A percentile compares a stretch with the other conserved stretches of the same genome.
phyloP scores from a whole-genome alignment of 2,888 invertebrate species.

The Dendrolimus pini region DNA sequence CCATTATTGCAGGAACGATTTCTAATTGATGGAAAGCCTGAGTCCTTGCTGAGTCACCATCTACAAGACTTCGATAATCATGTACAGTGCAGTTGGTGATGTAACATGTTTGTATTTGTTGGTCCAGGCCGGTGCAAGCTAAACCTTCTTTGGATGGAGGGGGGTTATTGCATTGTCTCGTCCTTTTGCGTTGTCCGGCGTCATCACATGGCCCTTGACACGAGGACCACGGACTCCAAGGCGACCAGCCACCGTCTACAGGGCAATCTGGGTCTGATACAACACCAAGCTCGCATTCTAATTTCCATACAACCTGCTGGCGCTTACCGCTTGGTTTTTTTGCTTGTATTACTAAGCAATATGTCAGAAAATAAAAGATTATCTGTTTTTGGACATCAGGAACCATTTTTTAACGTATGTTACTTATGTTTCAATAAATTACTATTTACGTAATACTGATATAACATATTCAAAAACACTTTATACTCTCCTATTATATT shows the following conservation, averaged over 20 bases:
- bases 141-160: slow-evolving; percentile 55
- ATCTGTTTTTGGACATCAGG: too few species aligned
- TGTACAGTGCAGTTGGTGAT: slow-evolving; percentile 53
- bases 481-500: too few species aligned
- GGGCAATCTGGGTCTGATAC: slow-evolving; percentile 55
- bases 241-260: slow-evolving; percentile 66
- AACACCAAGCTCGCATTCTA: slow-evolving; percentile 60
- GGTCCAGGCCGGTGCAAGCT: slow-evolving; percentile 51
- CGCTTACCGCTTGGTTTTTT: slow-evolving; percentile 42
- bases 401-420: too few species aligned
- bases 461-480: too few species aligned
- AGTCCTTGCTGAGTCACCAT: slow-evolving; percentile 43
- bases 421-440: too few species aligned
- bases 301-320: slow-evolving; percentile 49
- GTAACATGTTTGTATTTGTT: slow-evolving; percentile 55
- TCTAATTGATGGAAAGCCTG: slow-evolving; percentile 53
- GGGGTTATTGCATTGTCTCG: slow-evolving; percentile 61
- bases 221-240: slow-evolving; percentile 61
- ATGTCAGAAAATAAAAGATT: slow-evolving; percentile 26
- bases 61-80: slow-evolving; percentile 49
- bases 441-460: too few species aligned
- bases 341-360: slow-evolving; percentile 42
- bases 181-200: slow-evolving; percentile 49
- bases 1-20: slow-evolving; percentile 52
- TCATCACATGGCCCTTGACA: slow-evolving; percentile 68